Base-by-base conservation (phyloP, 2,888 invertebrate genomes). In the Drosophila anceps region DNA sequence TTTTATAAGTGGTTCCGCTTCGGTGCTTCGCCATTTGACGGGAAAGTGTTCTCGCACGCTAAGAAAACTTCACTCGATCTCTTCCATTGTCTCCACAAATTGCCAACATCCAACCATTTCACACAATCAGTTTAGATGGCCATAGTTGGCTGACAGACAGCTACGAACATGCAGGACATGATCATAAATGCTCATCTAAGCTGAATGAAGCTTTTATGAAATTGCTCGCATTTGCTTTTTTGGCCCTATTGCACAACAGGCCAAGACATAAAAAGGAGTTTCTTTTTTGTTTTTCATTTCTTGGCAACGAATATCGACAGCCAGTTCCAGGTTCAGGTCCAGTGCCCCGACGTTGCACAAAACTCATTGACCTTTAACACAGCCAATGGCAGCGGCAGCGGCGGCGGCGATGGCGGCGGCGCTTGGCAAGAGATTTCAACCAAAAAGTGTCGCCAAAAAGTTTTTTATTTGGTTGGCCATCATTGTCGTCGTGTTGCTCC, bases 281-380 rank as follows among this genome's bases (percentile, higher is more conserved):
- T 60, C 50, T 37, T 43, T 67, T 62, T 58, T 18, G 13, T 4
- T 33, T 33, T 6, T 35, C 20, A 20, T 57, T 64, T 53, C 33
- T 72, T 77, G 75, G 67, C 67, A 78, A 50, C 79, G 63, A 58
- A 46, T 60, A 66, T 74, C 39, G 79, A 65, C 61, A 65, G 65
- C n/a, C 55, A 80, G 82, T 73, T 76, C 88, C 85, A 87, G 82
- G 82, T 83, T 83, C 82, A 87, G 82, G 88, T 87, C 88, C 85
- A 84, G 85, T 82, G 87, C 82, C 84, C 87, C 70, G 73, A 53
- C 53, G 51, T 55, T 53, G 46, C 53, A 67, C 64, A 70, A 83
- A 77, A 85, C 88, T 88, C 81, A 86, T 84, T 86, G 86, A 86
- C 90, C 86, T 86, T 86, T 86, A 88, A 84, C 86, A 84, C 74